Evolutionary conservation across 2,797 vertebrate genomes (phyloP), one percentile per base, ranked within the genome.

Genomic region (Echeneis naucrates): DNA sequence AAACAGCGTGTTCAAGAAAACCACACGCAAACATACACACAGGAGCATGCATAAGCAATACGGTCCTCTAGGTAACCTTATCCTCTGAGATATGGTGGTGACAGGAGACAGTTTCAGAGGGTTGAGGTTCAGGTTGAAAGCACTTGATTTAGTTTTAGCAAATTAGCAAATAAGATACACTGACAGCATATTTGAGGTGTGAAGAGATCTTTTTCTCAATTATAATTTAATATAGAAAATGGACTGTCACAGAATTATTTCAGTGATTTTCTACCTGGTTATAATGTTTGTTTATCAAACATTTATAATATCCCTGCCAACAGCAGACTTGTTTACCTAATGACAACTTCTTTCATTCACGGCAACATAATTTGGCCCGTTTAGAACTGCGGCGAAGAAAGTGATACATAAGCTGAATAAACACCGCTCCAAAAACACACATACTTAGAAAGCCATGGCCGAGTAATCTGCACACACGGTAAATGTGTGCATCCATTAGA

Each of bases 41-140:
- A 17, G 12, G 5, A 57, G 58, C 63, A 74, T 24, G 50, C 59
- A 72, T 40, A 53, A 70, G 37, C 51, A 35, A n/a, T 21, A 24
- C 33, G 75, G 69, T 81, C 60, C 64, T 67, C 55, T 0, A 12
- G 23, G 64, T 70, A 53, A 79, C 53, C 37, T 64, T 68, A 78
- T 72, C 76, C 59, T 11, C 54, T 30, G 67, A 72, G 68, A 59
- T 60, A 53, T 7, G 16, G n/a, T 53, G 60, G 38, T 21, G 57
- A 80, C 70, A 70, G 40, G 54, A 75, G 77, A 53, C 42, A 21
- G 53, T 63, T 65, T 56, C 42, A 8, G 57, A 12, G 59, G 69
- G 59, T n/a, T 24, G 63, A 66, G 44, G 61, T 67, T 81, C 59
- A 54, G 76, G 53, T 56, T 71, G 54, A 77, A 59, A 68, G 68